A percentile compares a stretch with the other conserved stretches of the same genome.
phyloP scores from a whole-genome alignment of 2,888 invertebrate genomes.

The Agriotes lineatus region DNA sequence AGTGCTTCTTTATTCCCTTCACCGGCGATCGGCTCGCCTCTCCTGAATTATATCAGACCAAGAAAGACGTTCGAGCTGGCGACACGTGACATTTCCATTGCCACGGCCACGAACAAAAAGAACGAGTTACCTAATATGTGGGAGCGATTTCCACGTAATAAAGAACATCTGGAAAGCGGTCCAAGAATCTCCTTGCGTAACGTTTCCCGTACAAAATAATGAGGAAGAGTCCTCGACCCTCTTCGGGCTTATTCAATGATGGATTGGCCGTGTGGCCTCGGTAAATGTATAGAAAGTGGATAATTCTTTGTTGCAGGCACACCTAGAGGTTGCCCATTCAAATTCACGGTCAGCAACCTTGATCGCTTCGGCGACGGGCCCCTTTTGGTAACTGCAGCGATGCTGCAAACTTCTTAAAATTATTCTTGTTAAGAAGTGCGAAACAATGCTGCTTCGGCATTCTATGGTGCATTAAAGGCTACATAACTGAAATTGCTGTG shows the following conservation, averaged over 20 bases:
- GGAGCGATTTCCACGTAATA: neutral
- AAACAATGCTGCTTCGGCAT: no score
- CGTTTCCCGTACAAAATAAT: neutral
- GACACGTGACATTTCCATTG: slow-evolving; percentile 1
- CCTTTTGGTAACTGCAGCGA: neutral
- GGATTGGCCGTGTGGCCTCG: neutral
- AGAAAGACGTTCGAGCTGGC: neutral
- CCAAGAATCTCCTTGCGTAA: neutral
- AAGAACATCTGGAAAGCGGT: neutral
- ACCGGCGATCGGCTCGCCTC: slow-evolving; percentile 7
- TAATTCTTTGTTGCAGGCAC: neutral
- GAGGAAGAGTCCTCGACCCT: neutral
- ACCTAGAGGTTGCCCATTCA: neutral
- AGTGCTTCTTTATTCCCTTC: slow-evolving; percentile 39
- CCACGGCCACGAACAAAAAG: neutral
- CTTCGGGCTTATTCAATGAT: neutral
- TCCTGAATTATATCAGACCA: neutral
- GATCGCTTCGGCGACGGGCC: neutral
- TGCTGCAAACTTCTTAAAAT: no score
- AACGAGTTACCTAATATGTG: neutral
- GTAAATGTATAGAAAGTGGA: neutral
- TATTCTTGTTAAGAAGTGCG: no score
- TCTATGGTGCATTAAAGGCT: no score
- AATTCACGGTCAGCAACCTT: neutral
- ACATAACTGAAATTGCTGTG: no score